Base-by-base conservation (phyloP, 1,140 invertebrate species). In the Ridgeia piscesae region DNA sequence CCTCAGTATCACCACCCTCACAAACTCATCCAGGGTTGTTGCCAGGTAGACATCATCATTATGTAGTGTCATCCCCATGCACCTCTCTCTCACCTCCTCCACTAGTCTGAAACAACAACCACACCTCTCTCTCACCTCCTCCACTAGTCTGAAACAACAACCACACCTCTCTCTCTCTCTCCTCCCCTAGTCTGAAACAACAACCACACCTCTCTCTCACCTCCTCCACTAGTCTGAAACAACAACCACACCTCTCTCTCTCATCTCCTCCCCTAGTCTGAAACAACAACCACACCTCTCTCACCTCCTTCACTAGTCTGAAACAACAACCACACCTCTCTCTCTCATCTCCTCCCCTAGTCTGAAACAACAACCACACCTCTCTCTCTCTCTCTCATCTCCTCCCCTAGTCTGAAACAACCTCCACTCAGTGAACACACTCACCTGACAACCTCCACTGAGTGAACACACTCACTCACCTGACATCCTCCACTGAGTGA, bases 21-120 rank as follows among this genome's bases (percentile, higher is more conserved):
- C 97, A 94, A 99, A 98, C 93, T 99, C 98, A 31, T 97, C 96
- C 95, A 99, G 99, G 0, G 97, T 97, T 0, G 98, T 98, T 8
- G 98, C 97, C 98, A 99, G 98, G 94, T 99, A 99, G 0, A 99
- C 97, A 93, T 99, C 98, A 94, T 98, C 98, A 95, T 98, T 99
- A 94, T 98, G 97, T 11, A 99, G 95, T 35, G 97, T 97, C 21
- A 99, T 96, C 92, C 94, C 97, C 11, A 94, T 97, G 33, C 98
- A 97, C 92, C 97, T 97, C 92, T 98, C 98, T 95, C 98, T 98
- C 0, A 99, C 96, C 96, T 99, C 98, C 96, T 99, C 99, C 0
- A 99, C 97, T 48, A 99, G 95, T 94, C 98, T 97, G 93, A 88
- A 91, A 92, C 34, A 77, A n/a, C 58, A 88, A 8, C 94, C 93